Evolutionary conservation across 2,113 vertebrate species (phyloP), one percentile per base, ranked within the genome.

Genomic region (Leucosticte australis): DNA sequence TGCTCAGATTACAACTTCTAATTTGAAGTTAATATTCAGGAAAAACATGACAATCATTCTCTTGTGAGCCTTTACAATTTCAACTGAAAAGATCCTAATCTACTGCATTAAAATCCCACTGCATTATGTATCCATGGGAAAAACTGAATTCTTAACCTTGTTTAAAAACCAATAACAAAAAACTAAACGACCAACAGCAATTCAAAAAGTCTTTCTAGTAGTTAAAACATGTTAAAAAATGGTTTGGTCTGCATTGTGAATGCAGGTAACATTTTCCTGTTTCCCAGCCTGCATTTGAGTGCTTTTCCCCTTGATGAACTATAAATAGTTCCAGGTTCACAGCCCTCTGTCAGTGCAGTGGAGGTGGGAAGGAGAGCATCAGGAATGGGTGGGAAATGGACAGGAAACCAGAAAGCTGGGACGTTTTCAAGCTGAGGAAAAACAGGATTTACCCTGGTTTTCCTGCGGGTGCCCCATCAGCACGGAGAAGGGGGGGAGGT

Each of bases 401-500:
- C 15, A 47, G 7, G 30, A 59, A 84, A 15, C 4, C 57, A 64
- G 24, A 47, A 78, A 60, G 14, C 1, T 52, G 35, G 14, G 6
- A 23, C 30, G 13, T 44, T 44, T 49, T 35, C 23, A 21, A 12
- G 6, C 39, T 44, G 55, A 28, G 52, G 62, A n/a, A 39, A 87
- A 76, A 16, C 37, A 57, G 67, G 35, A 17, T n/a, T 73, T 59
- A 12, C 5, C 30, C 24, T 2, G 5, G 23, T 27, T 57, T 75
- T 57, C 56, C 65, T 62, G 33, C 26, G 60, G 60, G 50, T 60
- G n/a, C 57, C 39, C 41, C 11, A 11, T 64, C 41, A 79, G 62
- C 41, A 13, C 0, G 0, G 62, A 46, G 23, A 33, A 76, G 37
- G 47, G 47, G 20, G 9, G 63, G 26, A 1, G 4, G 62, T 39